Evolutionary conservation across 2,113 vertebrate genomes (phyloP).

Genomic region (Salvelinus namaycush): DNA sequence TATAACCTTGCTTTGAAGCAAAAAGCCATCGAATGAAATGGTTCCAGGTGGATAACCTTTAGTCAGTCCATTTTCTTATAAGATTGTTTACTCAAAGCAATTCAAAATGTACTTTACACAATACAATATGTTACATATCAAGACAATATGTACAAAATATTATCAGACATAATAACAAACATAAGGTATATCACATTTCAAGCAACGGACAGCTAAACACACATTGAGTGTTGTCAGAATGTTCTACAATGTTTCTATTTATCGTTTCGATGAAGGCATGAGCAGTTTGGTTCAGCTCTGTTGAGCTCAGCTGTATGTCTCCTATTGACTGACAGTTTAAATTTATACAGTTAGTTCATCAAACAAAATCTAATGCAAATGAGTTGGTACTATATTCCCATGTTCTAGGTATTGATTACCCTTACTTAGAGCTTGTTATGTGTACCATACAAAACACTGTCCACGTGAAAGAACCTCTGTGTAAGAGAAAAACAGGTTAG

Average conservation of each 20-base stretch:
- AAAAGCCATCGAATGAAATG: slow-evolving; percentile 60
- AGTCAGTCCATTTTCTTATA: slow-evolving; percentile 73
- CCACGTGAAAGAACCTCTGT: slow-evolving; percentile 41
- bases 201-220: slow-evolving; percentile 35
- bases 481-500: slow-evolving; percentile 47
- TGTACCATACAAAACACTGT: slow-evolving; percentile 56
- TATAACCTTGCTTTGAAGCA: slow-evolving; percentile 59
- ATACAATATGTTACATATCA: slow-evolving; percentile 88
- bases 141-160: slow-evolving; percentile 84
- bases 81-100: slow-evolving; percentile 81
- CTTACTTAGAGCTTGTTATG: slow-evolving; percentile 35
- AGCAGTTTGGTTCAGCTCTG: slow-evolving; percentile 1
- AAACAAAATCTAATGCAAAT: slow-evolving; percentile 21
- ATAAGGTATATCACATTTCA: slow-evolving; percentile 65
- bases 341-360: slow-evolving; percentile 25
- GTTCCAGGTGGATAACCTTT: slow-evolving; percentile 62
- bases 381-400: not conserved
- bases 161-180: slow-evolving; percentile 74
- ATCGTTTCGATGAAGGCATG: slow-evolving; percentile 22
- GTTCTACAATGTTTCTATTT: slow-evolving; percentile 17
- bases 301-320: not conserved
- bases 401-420: slow-evolving; percentile 31
- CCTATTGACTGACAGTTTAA: slow-evolving; percentile 16
- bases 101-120: slow-evolving; percentile 84
- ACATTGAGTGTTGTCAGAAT: slow-evolving; percentile 32